Conservation (phyloP, 2,113 vertebrate genomes). For the Misgurnus anguillicaudatus region DNA sequence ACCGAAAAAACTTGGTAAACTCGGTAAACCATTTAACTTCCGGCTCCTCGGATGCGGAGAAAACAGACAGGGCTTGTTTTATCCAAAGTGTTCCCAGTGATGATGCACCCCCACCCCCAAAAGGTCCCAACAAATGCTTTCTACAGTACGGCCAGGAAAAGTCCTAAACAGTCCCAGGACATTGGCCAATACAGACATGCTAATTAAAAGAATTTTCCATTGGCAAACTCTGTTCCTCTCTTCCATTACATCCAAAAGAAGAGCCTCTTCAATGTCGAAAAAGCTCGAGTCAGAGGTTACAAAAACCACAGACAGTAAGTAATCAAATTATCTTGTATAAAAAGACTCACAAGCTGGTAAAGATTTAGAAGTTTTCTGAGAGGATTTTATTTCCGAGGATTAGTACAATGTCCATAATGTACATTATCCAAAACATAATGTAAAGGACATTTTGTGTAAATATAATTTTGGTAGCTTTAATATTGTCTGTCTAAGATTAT, state of each 20-base stretch:
- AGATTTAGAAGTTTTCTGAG: background rate
- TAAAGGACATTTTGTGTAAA: no score
- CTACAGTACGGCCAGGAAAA: background rate
- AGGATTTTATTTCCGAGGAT: background rate
- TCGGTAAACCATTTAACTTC: background rate
- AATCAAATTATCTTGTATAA: background rate
- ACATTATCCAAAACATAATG: no score
- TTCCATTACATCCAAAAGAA: background rate
- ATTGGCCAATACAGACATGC: conserved; percentile 6
- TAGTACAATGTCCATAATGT: no score
- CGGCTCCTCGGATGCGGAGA: background rate
- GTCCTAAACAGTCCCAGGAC: conserved; percentile 18
- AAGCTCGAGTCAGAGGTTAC: background rate
- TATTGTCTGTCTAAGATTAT: no score
- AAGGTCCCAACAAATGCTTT: background rate
- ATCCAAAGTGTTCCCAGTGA: no score
- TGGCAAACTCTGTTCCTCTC: background rate
- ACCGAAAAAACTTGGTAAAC: background rate
- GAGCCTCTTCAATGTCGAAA: background rate
- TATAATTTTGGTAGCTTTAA: no score
- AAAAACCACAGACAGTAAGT: conserved; percentile 6
- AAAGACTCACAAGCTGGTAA: background rate
- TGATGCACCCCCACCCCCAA: background rate
- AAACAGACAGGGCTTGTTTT: background rate
- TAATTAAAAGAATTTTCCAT: conserved; percentile 44